These are phyloP conservation scores for Heliconius hermathena DNA, from an alignment of 1,140 invertebrate species.

Conservation along the genomic window DNA sequence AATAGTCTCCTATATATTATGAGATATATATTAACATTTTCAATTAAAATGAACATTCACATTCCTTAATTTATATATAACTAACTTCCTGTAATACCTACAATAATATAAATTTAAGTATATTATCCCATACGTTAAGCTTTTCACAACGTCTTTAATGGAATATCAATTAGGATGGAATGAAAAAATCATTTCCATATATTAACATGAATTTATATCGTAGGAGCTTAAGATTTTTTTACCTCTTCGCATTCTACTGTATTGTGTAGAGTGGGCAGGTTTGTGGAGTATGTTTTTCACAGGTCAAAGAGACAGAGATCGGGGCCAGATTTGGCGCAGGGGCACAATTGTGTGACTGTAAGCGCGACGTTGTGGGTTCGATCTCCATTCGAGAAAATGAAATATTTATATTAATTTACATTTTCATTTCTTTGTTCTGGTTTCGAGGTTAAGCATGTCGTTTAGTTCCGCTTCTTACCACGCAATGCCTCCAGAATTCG, in stretches of 20 bases:
- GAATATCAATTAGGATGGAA: background rate
- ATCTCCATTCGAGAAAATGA: too few relatives aligned
- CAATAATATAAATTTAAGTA: background rate
- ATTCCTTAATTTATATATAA: slow-evolving; percentile 8
- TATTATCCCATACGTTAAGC: slow-evolving; percentile 9
- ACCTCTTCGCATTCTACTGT: background rate
- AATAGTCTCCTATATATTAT: background rate
- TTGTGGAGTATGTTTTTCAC: background rate
- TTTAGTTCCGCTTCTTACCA: too few relatives aligned
- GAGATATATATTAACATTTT: background rate
- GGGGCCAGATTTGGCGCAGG: too few relatives aligned
- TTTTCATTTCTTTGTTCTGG: too few relatives aligned
- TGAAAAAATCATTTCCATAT: slow-evolving; percentile 7
- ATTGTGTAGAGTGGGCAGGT: background rate
- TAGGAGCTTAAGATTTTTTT: background rate
- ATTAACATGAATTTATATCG: background rate
- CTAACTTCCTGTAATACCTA: background rate
- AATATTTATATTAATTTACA: too few relatives aligned
- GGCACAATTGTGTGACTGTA: too few relatives aligned
- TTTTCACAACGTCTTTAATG: slow-evolving; percentile 8
- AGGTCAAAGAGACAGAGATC: background rate
- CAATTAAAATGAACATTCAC: background rate
- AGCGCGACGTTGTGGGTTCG: too few relatives aligned
- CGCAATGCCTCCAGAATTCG: too few relatives aligned
- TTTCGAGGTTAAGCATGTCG: too few relatives aligned